Conservation (phyloP, 2,797 vertebrate genomes). For the Aplochiton taeniatus region DNA sequence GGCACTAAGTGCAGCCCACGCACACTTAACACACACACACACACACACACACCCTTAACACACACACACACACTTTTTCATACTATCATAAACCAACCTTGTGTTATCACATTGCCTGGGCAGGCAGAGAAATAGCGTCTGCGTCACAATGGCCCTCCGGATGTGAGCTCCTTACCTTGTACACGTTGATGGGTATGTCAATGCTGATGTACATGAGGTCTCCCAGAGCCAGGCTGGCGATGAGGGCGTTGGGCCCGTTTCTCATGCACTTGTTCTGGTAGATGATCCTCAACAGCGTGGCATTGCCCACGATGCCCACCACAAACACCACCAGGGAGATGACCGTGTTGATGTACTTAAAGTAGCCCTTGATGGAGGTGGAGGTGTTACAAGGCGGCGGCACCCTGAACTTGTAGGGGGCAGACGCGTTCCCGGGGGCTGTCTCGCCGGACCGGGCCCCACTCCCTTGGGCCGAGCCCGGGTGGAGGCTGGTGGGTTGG, state of each 20-base stretch:
- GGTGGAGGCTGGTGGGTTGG: not conserved
- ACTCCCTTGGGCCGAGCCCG: too few species aligned
- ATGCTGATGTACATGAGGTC: conserved; percentile 96
- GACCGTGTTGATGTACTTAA: conserved; percentile 93
- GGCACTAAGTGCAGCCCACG: too few species aligned
- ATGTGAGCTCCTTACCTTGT: conserved; percentile 84
- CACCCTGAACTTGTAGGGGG: not conserved
- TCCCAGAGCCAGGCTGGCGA: conserved; percentile 94
- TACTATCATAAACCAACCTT: too few species aligned
- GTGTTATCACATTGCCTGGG: too few species aligned
- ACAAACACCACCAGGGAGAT: conserved; percentile 92
- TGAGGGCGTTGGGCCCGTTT: conserved; percentile 96
- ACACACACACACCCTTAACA: too few species aligned
- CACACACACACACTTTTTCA: too few species aligned
- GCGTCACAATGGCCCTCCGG: not conserved
- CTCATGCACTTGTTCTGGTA: conserved; percentile 99
- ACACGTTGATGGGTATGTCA: conserved; percentile 90
- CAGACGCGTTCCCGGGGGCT: conserved; percentile 36
- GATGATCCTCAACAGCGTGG: conserved; percentile 95
- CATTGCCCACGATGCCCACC: conserved; percentile 94
- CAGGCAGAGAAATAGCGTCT: not conserved
- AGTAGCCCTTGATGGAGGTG: conserved; percentile 78
- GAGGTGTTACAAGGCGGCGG: conserved; percentile 63
- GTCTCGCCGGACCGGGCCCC: not conserved
- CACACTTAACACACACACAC: too few species aligned